Percentiles rank a stretch among this genome's conserved stretches.
Evolutionary conservation across 2,113 vertebrate genomes (phyloP).

Genomic region (Myrmecophaga tridactyla): DNA sequence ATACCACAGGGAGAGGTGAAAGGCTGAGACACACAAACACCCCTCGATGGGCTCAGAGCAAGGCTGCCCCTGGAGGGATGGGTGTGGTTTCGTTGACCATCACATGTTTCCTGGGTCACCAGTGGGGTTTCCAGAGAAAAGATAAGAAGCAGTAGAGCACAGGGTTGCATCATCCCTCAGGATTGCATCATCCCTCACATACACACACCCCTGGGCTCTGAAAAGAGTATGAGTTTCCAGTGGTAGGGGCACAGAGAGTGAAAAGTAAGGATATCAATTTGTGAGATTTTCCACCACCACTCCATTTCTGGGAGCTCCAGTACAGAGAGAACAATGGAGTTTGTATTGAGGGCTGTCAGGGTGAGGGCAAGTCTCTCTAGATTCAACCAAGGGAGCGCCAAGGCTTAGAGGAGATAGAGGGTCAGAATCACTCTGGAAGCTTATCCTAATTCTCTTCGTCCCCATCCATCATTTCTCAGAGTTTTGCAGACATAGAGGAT

Average conservation of each 20-base stretch:
- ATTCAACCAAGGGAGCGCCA: neutral
- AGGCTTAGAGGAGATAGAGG: neutral
- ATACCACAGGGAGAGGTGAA: neutral
- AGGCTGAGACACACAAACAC: neutral
- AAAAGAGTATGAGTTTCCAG: neutral
- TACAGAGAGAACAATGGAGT: neutral
- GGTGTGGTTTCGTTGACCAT: slow-evolving; percentile 10
- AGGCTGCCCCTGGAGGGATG: neutral
- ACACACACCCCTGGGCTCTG: neutral
- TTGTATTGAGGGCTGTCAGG: neutral
- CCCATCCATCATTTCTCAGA: neutral
- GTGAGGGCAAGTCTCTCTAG: neutral
- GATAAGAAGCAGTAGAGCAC: too few relatives aligned
- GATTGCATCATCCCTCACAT: too few relatives aligned
- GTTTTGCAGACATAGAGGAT: too few relatives aligned
- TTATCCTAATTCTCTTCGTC: neutral
- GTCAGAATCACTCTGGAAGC: neutral
- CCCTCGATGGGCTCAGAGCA: neutral
- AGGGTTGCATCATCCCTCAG: too few relatives aligned
- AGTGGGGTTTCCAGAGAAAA: too few relatives aligned
- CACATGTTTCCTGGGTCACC: neutral
- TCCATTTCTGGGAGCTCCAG: neutral
- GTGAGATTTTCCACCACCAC: neutral
- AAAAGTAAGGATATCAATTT: neutral
- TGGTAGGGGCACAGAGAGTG: neutral